Conservation (phyloP, 2,888 invertebrate species). For the Machimus rusticus region DNA sequence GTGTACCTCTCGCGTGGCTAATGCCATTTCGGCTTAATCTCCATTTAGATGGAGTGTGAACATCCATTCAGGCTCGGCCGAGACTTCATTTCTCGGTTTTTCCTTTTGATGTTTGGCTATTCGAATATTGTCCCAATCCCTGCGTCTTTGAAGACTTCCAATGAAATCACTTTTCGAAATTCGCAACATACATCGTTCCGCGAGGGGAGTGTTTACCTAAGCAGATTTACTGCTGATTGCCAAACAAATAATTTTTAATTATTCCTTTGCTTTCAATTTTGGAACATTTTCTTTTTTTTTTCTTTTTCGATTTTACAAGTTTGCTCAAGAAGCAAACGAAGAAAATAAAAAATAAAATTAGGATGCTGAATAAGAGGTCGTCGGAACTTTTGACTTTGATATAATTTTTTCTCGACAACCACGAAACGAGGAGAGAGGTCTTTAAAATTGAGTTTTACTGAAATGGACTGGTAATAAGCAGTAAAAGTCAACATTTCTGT, state of each 20-base stretch:
- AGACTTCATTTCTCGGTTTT: conserved; percentile 25
- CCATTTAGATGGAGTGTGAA: conserved; percentile 49
- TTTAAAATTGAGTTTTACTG: not conserved
- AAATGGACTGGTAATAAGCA: not conserved
- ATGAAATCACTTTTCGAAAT: conserved; percentile 14
- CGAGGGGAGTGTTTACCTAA: not conserved
- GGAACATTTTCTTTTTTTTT: not conserved
- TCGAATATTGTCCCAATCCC: conserved; percentile 4
- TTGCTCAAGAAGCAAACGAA: not conserved
- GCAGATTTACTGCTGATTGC: not conserved
- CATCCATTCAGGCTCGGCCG: conserved; percentile 35
- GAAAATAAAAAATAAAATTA: not conserved
- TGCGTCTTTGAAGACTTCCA: not conserved
- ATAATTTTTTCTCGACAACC: not conserved
- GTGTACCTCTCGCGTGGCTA: conserved; percentile 42
- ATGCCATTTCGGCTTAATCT: conserved; percentile 48
- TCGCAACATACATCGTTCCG: not conserved
- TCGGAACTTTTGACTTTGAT: not conserved
- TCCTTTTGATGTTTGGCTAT: conserved; percentile 38
- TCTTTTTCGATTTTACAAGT: not conserved
- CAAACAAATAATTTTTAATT: not conserved
- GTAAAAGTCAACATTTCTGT: not conserved
- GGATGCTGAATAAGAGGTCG: not conserved
- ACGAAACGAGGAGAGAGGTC: not conserved
- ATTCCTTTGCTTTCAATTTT: not conserved